Evolutionary conservation across 2,113 vertebrate genomes (phyloP).

Genomic region (Talpa occidentalis): DNA sequence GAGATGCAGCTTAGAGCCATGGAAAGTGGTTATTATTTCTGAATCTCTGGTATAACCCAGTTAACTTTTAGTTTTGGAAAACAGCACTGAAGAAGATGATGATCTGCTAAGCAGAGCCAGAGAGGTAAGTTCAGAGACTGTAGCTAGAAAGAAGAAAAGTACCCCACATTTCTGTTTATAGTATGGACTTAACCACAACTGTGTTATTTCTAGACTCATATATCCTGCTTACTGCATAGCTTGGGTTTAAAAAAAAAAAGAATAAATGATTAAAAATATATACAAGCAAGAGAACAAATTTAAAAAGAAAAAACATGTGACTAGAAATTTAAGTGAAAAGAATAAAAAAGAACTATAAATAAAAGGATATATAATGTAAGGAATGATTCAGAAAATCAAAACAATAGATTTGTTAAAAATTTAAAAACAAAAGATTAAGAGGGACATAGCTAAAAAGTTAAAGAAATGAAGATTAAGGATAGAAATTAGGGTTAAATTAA

Average conservation of each 20-base stretch:
- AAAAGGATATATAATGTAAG: neutral
- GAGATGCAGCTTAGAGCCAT: neutral
- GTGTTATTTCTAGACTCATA: neutral
- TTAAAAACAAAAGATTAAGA: neutral
- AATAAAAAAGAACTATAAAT: neutral
- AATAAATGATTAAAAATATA: neutral
- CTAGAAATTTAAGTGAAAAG: neutral
- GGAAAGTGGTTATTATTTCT: neutral
- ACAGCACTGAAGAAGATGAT: constrained; percentile 4
- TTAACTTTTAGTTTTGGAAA: neutral
- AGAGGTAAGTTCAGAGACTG: neutral
- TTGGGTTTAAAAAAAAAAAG: neutral
- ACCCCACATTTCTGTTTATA: neutral
- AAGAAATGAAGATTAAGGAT: neutral
- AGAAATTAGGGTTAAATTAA: neutral
- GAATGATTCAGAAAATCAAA: constrained; percentile 27
- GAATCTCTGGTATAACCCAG: neutral
- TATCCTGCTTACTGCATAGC: neutral
- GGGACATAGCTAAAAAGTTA: neutral
- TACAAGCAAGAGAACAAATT: neutral
- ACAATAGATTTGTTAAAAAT: neutral
- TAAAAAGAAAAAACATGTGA: neutral
- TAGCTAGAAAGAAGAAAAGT: neutral
- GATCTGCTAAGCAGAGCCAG: neutral
- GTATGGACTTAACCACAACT: neutral